Evolutionary conservation across 1,140 invertebrate genomes (phyloP).

Genomic region (Drosophila cardini): DNA sequence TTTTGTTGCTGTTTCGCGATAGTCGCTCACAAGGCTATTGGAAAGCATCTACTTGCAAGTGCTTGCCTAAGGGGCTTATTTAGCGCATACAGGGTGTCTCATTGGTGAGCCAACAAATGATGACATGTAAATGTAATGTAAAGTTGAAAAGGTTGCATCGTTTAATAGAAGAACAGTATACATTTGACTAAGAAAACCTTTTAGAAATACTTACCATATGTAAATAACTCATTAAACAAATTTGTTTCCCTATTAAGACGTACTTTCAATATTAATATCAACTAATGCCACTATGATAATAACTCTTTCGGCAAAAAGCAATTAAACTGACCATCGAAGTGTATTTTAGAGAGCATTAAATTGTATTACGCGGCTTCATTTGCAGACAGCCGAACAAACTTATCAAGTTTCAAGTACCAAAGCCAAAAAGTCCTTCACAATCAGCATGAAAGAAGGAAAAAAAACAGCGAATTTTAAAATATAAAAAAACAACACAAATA

Average conservation of each 20-base stretch:
- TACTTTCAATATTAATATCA: background rate
- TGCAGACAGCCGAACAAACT: conserved; percentile 43
- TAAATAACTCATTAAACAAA: background rate
- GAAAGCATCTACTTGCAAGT: conserved; percentile 56
- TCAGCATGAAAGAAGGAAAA: conserved; percentile 22
- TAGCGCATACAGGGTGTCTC: conserved; percentile 43
- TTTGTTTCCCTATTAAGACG: background rate
- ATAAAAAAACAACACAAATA: conserved; percentile 22
- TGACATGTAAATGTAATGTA: too few relatives aligned
- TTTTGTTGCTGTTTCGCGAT: conserved; percentile 28
- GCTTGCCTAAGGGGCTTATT: conserved; percentile 21
- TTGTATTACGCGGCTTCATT: conserved; percentile 33
- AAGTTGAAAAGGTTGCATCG: too few relatives aligned
- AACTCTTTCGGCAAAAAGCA: conserved; percentile 5
- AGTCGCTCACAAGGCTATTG: conserved; percentile 61
- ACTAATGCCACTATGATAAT: conserved; percentile 1
- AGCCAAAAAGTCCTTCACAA: conserved; percentile 59
- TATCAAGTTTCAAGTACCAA: conserved; percentile 48
- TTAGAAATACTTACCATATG: too few relatives aligned
- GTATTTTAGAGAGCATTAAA: conserved; percentile 13
- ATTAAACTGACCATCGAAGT: conserved; percentile 23
- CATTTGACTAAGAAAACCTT: too few relatives aligned
- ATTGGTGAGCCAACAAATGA: too few relatives aligned
- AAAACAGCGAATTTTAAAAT: conserved; percentile 34
- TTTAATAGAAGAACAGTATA: too few relatives aligned